phyloP scores from a whole-genome alignment of 1,140 invertebrate genomes.

The Drosophila kohkoa region DNA sequence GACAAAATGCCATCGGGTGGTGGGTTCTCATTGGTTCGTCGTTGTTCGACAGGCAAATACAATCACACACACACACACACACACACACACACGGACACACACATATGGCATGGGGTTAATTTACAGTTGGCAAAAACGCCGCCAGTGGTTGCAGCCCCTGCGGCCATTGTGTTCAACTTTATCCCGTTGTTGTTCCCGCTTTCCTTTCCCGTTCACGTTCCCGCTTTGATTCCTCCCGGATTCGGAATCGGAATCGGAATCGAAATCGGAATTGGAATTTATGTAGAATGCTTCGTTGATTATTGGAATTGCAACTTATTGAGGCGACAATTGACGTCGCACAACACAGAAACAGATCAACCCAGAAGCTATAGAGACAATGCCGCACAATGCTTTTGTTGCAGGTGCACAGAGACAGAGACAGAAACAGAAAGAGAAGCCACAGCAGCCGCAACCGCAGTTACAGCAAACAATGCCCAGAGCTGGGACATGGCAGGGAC shows the following conservation, averaged over 20 bases:
- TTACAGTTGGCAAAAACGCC: conserved; percentile 30
- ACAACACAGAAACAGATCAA: conserved; percentile 5
- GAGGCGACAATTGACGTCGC: conserved; percentile 28
- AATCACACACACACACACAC: not conserved
- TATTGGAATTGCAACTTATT: conserved; percentile 22
- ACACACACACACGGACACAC: not conserved
- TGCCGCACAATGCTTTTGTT: conserved; percentile 35
- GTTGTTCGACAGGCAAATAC: not conserved
- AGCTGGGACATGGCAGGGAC: not conserved
- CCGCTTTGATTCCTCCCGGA: not conserved
- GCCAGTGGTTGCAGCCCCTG: conserved; percentile 36
- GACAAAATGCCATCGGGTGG: conserved; percentile 14
- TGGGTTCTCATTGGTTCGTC: conserved; percentile 40
- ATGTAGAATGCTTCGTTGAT: conserved; percentile 14
- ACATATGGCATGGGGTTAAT: conserved; percentile 47
- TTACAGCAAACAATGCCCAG: conserved; percentile 14
- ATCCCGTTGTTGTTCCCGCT: not conserved
- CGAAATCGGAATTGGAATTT: conserved; percentile 38
- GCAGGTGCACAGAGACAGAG: conserved; percentile 29
- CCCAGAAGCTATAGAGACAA: conserved; percentile 15
- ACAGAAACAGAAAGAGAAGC: conserved; percentile 2
- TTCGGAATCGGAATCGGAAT: conserved; percentile 16
- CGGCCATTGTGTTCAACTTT: conserved; percentile 20
- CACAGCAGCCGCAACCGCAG: not conserved
- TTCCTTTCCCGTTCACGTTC: not conserved